A percentile compares a stretch with the other conserved stretches of the same genome.
These are phyloP conservation scores for Bombus sibiricus DNA, from an alignment of 1,140 invertebrate genomes.

Conservation along the genomic window DNA sequence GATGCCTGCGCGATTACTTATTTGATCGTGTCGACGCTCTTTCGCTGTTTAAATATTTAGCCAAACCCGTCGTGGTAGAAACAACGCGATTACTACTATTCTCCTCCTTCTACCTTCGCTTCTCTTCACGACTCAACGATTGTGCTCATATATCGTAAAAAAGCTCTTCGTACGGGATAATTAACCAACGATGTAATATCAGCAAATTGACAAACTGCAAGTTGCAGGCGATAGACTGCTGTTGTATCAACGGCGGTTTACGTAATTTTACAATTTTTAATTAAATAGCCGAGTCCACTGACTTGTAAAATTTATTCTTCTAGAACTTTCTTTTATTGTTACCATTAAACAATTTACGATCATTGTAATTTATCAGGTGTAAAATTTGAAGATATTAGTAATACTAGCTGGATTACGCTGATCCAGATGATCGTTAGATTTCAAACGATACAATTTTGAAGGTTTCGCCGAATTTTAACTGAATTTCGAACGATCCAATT, in stretches of 20 bases:
- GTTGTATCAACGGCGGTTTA: no score
- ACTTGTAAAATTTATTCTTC: no score
- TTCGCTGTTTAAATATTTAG: not conserved
- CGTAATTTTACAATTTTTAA: no score
- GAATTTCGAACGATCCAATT: not conserved
- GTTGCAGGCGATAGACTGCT: no score
- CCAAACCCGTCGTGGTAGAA: not conserved
- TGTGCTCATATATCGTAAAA: not conserved
- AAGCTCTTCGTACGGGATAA: no score
- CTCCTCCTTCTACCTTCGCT: not conserved
- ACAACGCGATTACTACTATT: not conserved
- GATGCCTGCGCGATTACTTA: not conserved
- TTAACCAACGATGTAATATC: no score
- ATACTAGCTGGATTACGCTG: not conserved
- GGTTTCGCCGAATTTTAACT: not conserved
- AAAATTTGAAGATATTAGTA: no score
- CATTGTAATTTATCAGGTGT: no score
- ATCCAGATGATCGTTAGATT: not conserved
- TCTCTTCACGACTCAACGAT: not conserved
- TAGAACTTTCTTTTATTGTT: no score
- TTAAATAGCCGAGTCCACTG: no score
- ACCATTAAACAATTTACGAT: no score
- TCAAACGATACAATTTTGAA: not conserved
- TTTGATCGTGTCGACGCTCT: constrained; percentile 1
- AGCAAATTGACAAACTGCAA: no score